Conservation (phyloP, 2,797 vertebrate species). For the Ataeniobius toweri region DNA sequence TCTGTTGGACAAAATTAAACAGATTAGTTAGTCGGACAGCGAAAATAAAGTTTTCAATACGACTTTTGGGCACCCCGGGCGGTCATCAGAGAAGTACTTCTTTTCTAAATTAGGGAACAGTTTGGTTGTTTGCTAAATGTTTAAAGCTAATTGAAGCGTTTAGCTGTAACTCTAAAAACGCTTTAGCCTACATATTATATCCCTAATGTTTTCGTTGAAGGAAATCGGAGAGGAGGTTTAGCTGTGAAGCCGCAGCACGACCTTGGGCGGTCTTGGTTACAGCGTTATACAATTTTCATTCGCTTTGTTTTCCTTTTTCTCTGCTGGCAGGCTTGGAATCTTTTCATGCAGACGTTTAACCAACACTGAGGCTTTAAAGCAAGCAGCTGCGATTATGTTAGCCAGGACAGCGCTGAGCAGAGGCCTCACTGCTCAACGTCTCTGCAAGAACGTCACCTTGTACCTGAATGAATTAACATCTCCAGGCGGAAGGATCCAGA, state of each 20-base stretch:
- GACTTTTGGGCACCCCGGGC: neutral
- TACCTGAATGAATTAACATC: constrained; percentile 56
- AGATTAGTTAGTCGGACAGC: neutral
- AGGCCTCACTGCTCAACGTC: constrained; percentile 62
- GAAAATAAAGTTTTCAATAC: neutral
- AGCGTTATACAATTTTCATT: neutral
- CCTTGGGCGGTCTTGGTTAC: too few relatives aligned
- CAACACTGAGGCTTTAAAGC: neutral
- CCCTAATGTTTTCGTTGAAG: neutral
- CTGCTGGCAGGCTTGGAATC: neutral
- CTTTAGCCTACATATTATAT: neutral
- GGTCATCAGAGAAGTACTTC: neutral
- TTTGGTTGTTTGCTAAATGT: neutral
- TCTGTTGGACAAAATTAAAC: neutral
- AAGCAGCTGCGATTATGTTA: constrained; percentile 48
- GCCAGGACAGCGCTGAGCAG: constrained; percentile 32
- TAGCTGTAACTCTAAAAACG: neutral
- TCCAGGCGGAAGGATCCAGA: constrained; percentile 6
- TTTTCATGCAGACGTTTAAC: too few relatives aligned
- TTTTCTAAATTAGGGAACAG: neutral
- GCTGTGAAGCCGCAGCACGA: neutral
- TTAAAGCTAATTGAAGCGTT: neutral
- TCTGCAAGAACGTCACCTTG: constrained; percentile 75
- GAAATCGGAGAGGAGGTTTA: neutral
- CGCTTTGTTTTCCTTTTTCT: neutral